Evolutionary conservation across 2,113 vertebrate species (phyloP), one percentile per base, ranked within the genome.

Genomic region (Rattus rattus): DNA sequence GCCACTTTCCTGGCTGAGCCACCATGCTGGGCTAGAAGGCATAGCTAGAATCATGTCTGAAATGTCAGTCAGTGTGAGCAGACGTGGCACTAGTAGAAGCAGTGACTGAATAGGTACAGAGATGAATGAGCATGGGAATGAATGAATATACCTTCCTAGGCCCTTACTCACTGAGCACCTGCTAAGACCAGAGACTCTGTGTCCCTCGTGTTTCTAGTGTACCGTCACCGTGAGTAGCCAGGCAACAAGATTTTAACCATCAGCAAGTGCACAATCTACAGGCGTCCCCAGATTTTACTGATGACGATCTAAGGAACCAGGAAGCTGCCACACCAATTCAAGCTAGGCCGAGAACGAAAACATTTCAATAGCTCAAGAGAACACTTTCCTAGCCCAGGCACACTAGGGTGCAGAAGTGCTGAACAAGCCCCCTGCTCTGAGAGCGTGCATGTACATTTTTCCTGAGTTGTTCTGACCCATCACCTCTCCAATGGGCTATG

Each of bases 381-480:
- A 94, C 19, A 61, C 88, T 92, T 43, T 39, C 77, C 88, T 93
- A 91, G 80, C 79, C 89, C 56, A 94, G 79, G 77, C 65, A 92
- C 10, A 73, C 67, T 63, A 61, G 72, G 77, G 8, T 39, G 20
- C 59, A 94, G 43, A 91, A 95, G 90, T 88, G 84, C 47, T 61
- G 76, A 93, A n/a, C 70, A 92, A 92, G 93, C 28, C 81, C 56
- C 11, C 69, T 77, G 54, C 93, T 84, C 79, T 93, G 24, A 65
- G 73, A 80, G 56, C 84, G 7, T 12, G 83, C 14, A 87, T 28
- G 63, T 43, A 20, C 56, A 84, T 61, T 81, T 86, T 94, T 90
- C 86, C 89, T 91, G 83, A 96, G 91, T 65, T 80, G 89, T 97
- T 97, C 95, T 96, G 93, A 97, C 93, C 91, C 94, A 97, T 97